These are phyloP conservation scores for Thalassarche chlororhynchos DNA, from an alignment of 2,113 vertebrate species.

Conservation along the genomic window DNA sequence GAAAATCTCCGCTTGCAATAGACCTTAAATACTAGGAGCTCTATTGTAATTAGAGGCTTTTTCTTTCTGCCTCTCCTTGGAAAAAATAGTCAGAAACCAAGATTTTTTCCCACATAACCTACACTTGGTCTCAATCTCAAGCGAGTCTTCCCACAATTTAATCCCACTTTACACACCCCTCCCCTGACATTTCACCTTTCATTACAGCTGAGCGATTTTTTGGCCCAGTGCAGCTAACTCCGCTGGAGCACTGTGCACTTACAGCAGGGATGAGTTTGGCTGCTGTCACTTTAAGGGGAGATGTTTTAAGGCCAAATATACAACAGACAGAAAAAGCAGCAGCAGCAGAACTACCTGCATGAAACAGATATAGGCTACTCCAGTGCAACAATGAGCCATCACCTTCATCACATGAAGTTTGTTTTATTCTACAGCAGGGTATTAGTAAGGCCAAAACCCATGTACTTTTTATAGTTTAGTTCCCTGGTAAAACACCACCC, in stretches of 20 bases:
- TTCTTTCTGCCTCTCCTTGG: neutral
- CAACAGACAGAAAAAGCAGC: neutral
- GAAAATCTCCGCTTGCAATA: neutral
- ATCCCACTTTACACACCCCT: neutral
- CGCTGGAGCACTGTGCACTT: rapidly evolving
- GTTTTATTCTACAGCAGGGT: neutral
- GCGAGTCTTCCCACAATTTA: neutral
- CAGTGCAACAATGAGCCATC: neutral
- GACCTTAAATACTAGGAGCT: neutral
- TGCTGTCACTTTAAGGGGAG: neutral
- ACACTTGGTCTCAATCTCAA: neutral
- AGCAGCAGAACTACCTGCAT: neutral
- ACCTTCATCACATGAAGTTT: neutral
- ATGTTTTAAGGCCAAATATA: neutral
- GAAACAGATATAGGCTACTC: neutral
- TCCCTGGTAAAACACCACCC: conserved; percentile 21
- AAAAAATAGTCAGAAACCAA: neutral
- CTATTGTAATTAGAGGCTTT: neutral
- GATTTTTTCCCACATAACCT: neutral
- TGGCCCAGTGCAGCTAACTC: neutral
- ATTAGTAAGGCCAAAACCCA: neutral
- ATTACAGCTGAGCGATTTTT: neutral
- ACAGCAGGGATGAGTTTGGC: neutral
- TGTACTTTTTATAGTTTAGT: neutral
- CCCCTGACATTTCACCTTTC: neutral